A percentile compares a stretch with the other conserved stretches of the same genome.
phyloP scores from a whole-genome alignment of 2,113 vertebrate genomes.

The Calidris pygmaea region DNA sequence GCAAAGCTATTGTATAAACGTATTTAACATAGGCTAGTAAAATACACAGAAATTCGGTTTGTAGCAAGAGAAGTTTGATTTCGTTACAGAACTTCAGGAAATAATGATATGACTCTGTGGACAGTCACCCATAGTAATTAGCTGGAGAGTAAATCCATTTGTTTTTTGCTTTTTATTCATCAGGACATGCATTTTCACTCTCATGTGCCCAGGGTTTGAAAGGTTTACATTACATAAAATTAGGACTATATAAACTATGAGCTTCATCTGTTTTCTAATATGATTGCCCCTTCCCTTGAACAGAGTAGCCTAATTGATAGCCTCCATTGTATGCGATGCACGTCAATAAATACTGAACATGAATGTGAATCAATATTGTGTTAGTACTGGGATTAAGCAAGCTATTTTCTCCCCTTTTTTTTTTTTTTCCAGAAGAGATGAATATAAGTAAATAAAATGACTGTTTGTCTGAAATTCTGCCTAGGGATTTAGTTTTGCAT shows the following conservation, averaged over 20 bases:
- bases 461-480: constrained; percentile 74
- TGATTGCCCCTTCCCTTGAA: constrained; percentile 59
- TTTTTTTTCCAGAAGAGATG: constrained; percentile 55
- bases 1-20: constrained; percentile 21
- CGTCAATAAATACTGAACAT: constrained; percentile 80
- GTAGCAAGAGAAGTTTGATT: constrained; percentile 51
- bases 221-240: constrained; percentile 84
- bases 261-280: constrained; percentile 74
- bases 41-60: constrained; percentile 46
- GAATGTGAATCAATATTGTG: constrained; percentile 82
- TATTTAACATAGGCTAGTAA: constrained; percentile 46
- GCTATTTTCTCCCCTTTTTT: constrained; percentile 68
- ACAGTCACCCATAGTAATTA: constrained; percentile 71
- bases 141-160: constrained; percentile 76
- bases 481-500: constrained; percentile 71
- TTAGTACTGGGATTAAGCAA: constrained; percentile 82
- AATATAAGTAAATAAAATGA: constrained; percentile 81
- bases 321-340: constrained; percentile 76
- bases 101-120: constrained; percentile 46
- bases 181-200: constrained; percentile 70
- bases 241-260: constrained; percentile 75
- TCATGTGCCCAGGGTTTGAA: constrained; percentile 67
- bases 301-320: constrained; percentile 75
- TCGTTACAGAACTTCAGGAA: constrained; percentile 61
- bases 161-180: constrained; percentile 51